Evolutionary conservation across 2,113 vertebrate species (phyloP), one percentile per base, ranked within the genome.

Genomic region (Scartelaos histophorus): DNA sequence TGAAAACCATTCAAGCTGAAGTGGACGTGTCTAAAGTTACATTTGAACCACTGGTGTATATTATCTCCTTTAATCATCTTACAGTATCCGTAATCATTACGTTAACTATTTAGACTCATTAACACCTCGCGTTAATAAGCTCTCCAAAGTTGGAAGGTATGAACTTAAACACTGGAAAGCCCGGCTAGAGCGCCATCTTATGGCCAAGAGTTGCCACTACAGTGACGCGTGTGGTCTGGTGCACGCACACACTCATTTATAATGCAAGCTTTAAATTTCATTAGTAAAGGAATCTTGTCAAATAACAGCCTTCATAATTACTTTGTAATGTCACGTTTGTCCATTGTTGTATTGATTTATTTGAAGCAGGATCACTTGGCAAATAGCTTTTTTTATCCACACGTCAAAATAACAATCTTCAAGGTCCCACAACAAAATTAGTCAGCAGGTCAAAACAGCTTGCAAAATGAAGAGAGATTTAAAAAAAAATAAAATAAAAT

Each of bases 341-440:
- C 66, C 13, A 66, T 74, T 87, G 76, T 74, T 87, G 76, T 76
- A 78, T 62, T 85, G 69, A 80, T 90, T 91, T 91, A 91, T 92
- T 88, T 72, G 61, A 91, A 85, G 78, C 71, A 82, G 77, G 79
- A 74, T 79, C 72, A 85, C 70, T 79, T 83, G 73, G 71, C 78
- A 91, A 85, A 85, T 45, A 75, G 71, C 73, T 69, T 46, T 72
- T 74, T 21, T 66, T 43, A 60, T 65, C 78, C 77, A 29, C 56
- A 82, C 34, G 45, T 87, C 66, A 80, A 82, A 75, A 75, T 73
- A 78, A 78, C 80, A 75, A 74, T 22, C 43, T 65, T 74, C 22
- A 75, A 78, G 75, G 74, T 86, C 82, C 82, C 78, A 79, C 66
- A 83, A 78, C 69, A 85, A 60, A 12, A 53, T 81, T 64, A 87